Conservation (phyloP, 2,113 vertebrate species). For the Hippocampus barbouri region DNA sequence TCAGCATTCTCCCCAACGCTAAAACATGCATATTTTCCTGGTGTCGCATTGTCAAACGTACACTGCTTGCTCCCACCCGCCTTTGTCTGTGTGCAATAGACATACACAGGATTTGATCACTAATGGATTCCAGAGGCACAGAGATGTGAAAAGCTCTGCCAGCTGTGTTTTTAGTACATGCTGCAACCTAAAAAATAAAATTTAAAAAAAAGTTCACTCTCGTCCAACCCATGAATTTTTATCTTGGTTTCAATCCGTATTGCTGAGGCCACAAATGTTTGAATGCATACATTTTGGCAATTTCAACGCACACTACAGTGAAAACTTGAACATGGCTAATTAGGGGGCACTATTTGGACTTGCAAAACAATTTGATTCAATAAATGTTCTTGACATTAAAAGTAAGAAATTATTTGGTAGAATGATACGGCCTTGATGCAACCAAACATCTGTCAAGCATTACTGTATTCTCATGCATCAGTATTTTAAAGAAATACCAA, state of each 20-base stretch:
- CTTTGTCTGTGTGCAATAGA: conserved; percentile 44
- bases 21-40: conserved; percentile 38
- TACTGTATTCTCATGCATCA: not conserved
- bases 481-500: too few relatives aligned
- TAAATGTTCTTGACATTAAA: not conserved
- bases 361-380: not conserved
- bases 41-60: conserved; percentile 37
- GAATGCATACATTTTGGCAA: conserved; percentile 17
- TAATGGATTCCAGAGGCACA: conserved; percentile 69
- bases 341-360: not conserved
- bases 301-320: not conserved
- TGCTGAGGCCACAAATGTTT: not conserved
- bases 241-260: conserved; percentile 4
- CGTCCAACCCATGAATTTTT: conserved; percentile 26
- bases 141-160: conserved; percentile 50
- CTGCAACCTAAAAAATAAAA: conserved; percentile 28
- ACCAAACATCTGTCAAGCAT: not conserved
- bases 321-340: too few relatives aligned
- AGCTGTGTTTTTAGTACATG: conserved; percentile 44
- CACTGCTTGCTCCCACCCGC: conserved; percentile 41
- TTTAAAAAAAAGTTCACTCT: conserved; percentile 5
- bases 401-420: not conserved
- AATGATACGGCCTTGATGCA: not conserved
- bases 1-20: conserved; percentile 26
- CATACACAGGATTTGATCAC: conserved; percentile 51